A percentile compares a stretch with the other conserved stretches of the same genome.
Conservation (phyloP, 2,888 invertebrate species). For the Ichneumon xanthorius region DNA sequence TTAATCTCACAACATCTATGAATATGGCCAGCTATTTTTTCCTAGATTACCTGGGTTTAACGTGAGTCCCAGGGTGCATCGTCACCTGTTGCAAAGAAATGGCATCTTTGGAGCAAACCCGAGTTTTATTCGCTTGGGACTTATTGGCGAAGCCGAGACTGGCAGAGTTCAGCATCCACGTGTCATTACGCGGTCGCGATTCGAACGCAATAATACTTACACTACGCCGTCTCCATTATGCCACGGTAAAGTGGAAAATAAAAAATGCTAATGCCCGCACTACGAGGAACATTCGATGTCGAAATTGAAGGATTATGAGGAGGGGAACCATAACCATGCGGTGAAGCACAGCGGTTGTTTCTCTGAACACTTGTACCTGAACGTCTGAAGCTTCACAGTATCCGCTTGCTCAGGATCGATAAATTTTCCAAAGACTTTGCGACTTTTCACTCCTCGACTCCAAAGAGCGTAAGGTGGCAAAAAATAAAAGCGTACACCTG, state of each 20-base stretch:
- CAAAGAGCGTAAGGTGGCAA: no score
- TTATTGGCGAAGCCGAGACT: background rate
- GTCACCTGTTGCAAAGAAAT: background rate
- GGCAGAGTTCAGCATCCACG: background rate
- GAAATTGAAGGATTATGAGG: constrained; percentile 2
- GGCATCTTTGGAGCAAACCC: background rate
- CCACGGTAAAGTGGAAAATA: constrained; percentile 5
- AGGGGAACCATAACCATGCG: background rate
- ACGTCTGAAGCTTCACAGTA: background rate
- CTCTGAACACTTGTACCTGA: background rate
- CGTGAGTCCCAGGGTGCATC: no score
- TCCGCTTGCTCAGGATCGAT: background rate
- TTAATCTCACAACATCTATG: no score
- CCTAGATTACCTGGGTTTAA: no score
- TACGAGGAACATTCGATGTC: background rate
- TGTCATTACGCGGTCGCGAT: background rate
- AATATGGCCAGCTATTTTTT: no score
- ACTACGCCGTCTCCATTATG: constrained; percentile 4
- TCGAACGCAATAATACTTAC: constrained; percentile 1
- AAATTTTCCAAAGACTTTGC: no score
- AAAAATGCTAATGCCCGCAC: background rate
- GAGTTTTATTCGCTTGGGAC: background rate
- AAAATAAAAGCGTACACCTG: no score
- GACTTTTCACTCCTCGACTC: no score
- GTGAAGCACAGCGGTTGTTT: background rate